Percentiles rank a stretch among this genome's conserved stretches.
Evolutionary conservation across 1,140 invertebrate genomes (phyloP).

Genomic region (Drosophila lini): DNA sequence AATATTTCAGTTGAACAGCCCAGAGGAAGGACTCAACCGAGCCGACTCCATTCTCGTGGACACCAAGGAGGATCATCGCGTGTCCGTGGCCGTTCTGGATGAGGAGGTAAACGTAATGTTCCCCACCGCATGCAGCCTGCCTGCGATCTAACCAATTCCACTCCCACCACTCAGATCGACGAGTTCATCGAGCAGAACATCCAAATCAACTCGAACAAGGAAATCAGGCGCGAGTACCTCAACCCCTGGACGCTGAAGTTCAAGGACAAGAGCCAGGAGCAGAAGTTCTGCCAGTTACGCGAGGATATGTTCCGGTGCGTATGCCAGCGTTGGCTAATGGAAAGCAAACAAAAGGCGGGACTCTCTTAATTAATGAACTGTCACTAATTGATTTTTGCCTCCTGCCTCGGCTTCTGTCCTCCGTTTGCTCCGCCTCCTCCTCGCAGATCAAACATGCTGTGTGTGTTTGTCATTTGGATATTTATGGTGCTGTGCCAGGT

Average conservation of each 20-base stretch:
- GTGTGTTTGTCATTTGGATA: constrained; percentile 95
- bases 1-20: constrained; percentile 66
- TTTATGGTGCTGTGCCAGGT: constrained; percentile 93
- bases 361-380: constrained; percentile 74
- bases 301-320: constrained; percentile 94
- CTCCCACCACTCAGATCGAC: constrained; percentile 87
- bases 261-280: constrained; percentile 87
- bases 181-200: constrained; percentile 95
- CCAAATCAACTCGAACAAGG: constrained; percentile 96
- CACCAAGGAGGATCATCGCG: constrained; percentile 68
- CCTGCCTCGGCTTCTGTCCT: neutral
- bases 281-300: constrained; percentile 91
- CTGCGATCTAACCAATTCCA: neutral
- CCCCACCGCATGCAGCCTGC: neutral
- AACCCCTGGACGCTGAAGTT: constrained; percentile 94
- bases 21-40: constrained; percentile 73
- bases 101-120: constrained; percentile 67
- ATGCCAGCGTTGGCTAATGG: constrained; percentile 38
- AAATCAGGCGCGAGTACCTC: constrained; percentile 94
- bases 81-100: constrained; percentile 75
- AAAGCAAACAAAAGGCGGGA: constrained; percentile 45
- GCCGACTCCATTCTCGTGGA: constrained; percentile 76
- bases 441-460: constrained; percentile 93
- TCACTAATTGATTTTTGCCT: constrained; percentile 69
- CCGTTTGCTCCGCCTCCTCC: neutral